Evolutionary conservation across 2,113 vertebrate species (phyloP), one percentile per base, ranked within the genome.

Genomic region (Atlantisia rogersi): DNA sequence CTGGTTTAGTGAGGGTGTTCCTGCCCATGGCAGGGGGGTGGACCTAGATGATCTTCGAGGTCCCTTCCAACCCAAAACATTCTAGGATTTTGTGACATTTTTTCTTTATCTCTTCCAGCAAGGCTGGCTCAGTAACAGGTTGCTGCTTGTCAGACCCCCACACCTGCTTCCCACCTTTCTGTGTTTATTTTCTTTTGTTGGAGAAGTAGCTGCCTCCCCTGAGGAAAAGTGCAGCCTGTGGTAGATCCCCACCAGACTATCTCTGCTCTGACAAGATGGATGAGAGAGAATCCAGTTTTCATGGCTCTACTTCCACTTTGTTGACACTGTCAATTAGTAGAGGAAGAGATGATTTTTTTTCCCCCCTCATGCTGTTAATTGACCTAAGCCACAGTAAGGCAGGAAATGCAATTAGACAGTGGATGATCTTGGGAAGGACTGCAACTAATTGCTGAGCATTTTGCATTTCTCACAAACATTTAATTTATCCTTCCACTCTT

Each of bases 351-450:
- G 63, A 78, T 59, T 22, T 40, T 78, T 75, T 50, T 71, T 48
- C 44, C 10, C 10, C 10, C 17, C 25, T 50, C 46, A 39, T 56
- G 56, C 69, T 78, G 83, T 60, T 60, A 92, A 37, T 32, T 95
- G 73, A 82, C 39, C 92, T 73, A 56, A 91, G 69, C 60, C 73
- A 76, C 69, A 65, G 55, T 32, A 76, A 77, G 48, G 39, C 82
- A 87, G 82, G 68, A 82, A 96, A 86, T 78, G 44, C 83, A 91
- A 86, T 84, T 91, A 88, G 84, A 40, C 58, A 92, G 56, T 1
- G 1, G 44, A 62, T 87, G 60, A 87, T 86, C 77, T 85, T 56
- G 63, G 63, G 44, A 92, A 94, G 73, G 35, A 71, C 55, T 79
- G 77, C 46, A 69, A 70, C 68, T 74, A 85, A 55, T 74, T 70